Evolutionary conservation across 2,797 vertebrate genomes (phyloP).

Genomic region (Lepus townsendii): DNA sequence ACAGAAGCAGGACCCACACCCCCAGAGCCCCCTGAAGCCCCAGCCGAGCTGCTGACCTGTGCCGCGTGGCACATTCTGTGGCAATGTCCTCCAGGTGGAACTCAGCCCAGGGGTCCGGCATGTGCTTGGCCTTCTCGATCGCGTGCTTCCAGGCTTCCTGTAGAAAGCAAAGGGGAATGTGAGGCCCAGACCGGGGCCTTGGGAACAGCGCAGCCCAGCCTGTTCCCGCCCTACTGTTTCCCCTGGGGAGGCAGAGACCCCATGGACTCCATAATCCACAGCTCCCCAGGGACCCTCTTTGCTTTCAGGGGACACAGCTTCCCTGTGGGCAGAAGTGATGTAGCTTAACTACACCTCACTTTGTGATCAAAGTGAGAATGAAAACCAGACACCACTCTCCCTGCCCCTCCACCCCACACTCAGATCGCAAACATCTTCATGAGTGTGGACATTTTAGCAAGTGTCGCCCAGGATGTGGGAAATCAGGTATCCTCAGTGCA

Average conservation of each 20-base stretch:
- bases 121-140: constrained; percentile 95
- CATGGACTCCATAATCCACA: neutral
- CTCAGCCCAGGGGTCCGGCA: constrained; percentile 99
- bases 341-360: neutral
- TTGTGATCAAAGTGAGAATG: neutral
- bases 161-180: constrained; percentile 64
- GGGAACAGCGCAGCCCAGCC: neutral
- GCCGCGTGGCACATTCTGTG: constrained; percentile 93
- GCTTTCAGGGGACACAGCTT: neutral
- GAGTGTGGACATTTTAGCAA: neutral
- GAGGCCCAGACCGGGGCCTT: constrained; percentile 19
- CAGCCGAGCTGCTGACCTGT: constrained; percentile 91
- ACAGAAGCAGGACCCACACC: neutral
- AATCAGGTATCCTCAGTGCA: neutral
- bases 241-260: neutral
- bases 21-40: neutral
- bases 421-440: neutral
- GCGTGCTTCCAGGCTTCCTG: constrained; percentile 97
- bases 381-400: neutral
- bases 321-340: neutral
- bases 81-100: constrained; percentile 96
- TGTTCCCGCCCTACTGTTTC: neutral
- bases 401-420: neutral
- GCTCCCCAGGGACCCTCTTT: neutral
- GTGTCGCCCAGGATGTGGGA: neutral